phyloP scores from a whole-genome alignment of 2,113 vertebrate species.

The Reinhardtius hippoglossoides region DNA sequence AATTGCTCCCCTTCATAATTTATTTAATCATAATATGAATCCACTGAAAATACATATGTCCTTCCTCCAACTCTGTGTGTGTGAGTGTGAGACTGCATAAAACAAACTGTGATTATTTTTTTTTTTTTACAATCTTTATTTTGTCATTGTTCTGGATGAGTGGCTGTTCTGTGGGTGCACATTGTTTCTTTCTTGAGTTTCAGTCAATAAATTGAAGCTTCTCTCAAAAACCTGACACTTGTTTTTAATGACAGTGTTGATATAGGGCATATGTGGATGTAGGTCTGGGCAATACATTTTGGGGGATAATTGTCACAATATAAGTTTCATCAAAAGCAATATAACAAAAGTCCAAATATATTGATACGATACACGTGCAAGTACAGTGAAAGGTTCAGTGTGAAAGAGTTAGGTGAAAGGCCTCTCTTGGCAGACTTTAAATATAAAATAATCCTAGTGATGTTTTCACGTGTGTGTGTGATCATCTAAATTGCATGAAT shows the following conservation, averaged over 20 bases:
- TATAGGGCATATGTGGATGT: not conserved
- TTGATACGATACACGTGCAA: too few species aligned
- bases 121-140: conserved; percentile 2
- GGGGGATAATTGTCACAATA: too few species aligned
- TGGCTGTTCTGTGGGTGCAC: conserved; percentile 23
- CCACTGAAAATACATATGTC: not conserved
- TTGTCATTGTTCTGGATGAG: conserved; percentile 35
- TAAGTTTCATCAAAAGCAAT: too few species aligned
- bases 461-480: too few species aligned
- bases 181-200: conserved; percentile 34
- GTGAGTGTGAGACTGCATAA: conserved; percentile 29
- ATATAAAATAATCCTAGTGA: too few species aligned
- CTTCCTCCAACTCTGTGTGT: not conserved
- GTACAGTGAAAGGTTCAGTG: too few species aligned
- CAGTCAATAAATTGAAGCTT: too few species aligned
- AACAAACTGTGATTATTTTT: conserved; percentile 52
- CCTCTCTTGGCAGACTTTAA: too few species aligned
- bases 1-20: conserved; percentile 42
- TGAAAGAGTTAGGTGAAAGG: too few species aligned
- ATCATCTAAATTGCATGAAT: too few species aligned
- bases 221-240: not conserved
- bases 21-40: conserved; percentile 42
- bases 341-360: too few species aligned
- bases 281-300: too few species aligned
- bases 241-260: not conserved